Evolutionary conservation across 2,888 invertebrate genomes (phyloP).

Genomic region (Agrochola macilenta): DNA sequence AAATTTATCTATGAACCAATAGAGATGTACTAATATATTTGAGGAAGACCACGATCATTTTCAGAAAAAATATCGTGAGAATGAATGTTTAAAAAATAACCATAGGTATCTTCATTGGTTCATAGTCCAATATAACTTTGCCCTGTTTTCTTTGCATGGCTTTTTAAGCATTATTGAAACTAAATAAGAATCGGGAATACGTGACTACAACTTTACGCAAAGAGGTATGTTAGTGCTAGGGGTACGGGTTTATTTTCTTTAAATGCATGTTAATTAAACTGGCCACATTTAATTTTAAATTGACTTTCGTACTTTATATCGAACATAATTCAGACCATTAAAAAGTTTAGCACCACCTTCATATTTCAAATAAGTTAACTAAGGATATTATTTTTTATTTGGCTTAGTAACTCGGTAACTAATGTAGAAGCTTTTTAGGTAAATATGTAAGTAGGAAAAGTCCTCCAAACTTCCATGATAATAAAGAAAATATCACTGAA

Average conservation of each 20-base stretch:
- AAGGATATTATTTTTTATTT: not conserved
- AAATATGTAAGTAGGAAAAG: not conserved
- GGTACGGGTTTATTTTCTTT: conserved; percentile 7
- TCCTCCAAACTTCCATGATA: not conserved
- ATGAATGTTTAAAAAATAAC: not conserved
- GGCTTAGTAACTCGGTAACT: not conserved
- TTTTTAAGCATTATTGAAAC: not conserved
- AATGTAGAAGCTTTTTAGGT: not conserved
- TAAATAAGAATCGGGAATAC: not conserved
- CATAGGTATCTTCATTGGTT: not conserved
- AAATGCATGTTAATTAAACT: not conserved
- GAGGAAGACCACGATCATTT: not conserved
- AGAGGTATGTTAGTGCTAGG: conserved; percentile 15
- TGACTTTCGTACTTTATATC: not conserved
- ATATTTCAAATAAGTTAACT: not conserved
- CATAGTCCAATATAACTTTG: not conserved
- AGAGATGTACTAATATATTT: not conserved
- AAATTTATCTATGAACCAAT: not conserved
- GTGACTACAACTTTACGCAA: not conserved
- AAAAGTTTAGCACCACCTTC: not conserved
- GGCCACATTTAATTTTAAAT: conserved; percentile 7
- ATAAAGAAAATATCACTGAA: not conserved
- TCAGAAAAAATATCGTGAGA: not conserved
- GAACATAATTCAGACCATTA: not conserved
- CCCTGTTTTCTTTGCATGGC: not conserved